A percentile compares a stretch with the other conserved stretches of the same genome.
phyloP scores from a whole-genome alignment of 2,797 vertebrate species.

The Sebastes iracundus region DNA sequence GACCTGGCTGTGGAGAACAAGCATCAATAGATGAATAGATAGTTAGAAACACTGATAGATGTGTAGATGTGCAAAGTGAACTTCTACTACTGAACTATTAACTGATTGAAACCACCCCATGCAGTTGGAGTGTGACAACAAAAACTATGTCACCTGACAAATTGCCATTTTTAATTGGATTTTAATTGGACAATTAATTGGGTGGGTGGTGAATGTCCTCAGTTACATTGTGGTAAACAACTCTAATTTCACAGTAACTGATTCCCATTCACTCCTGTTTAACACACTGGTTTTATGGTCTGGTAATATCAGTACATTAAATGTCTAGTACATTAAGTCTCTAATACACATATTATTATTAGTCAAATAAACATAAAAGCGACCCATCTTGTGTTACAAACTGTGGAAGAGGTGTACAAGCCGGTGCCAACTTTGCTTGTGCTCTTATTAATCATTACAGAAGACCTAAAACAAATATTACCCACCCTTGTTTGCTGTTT shows the following conservation, averaged over 20 bases:
- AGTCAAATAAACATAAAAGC: background rate
- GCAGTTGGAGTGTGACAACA: background rate
- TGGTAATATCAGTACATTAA: background rate
- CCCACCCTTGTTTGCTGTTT: constrained; percentile 48
- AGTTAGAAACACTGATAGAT: background rate
- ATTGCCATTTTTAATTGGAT: background rate
- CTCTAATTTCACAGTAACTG: background rate
- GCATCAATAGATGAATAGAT: background rate
- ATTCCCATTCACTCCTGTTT: background rate
- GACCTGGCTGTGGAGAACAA: constrained; percentile 62
- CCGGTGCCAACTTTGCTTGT: background rate
- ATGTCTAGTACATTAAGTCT: background rate
- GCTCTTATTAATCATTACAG: background rate
- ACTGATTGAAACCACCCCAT: background rate
- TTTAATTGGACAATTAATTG: background rate
- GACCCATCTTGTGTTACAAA: background rate
- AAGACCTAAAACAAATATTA: constrained; percentile 21
- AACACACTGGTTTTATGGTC: background rate
- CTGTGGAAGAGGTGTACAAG: background rate
- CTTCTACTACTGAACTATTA: background rate
- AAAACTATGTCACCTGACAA: background rate
- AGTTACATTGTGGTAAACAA: background rate
- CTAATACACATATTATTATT: background rate
- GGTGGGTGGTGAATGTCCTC: background rate
- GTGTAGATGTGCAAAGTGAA: background rate